Percentiles rank a stretch among this genome's conserved stretches.
phyloP scores from a whole-genome alignment of 2,113 vertebrate genomes.

The Carlito syrichta region DNA sequence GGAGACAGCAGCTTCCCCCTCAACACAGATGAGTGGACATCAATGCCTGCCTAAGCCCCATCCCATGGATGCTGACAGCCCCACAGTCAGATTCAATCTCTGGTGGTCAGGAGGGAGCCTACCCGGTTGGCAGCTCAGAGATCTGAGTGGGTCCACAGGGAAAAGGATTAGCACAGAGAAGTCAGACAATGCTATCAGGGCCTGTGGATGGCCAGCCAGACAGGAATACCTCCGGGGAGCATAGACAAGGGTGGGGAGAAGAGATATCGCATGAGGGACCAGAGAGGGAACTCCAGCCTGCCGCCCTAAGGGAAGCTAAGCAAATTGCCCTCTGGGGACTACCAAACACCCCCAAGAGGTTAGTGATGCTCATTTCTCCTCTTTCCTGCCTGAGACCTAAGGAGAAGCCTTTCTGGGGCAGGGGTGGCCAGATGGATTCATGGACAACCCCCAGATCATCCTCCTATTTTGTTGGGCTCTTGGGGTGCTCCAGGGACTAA shows the following conservation, averaged over 20 bases:
- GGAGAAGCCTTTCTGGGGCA: not conserved
- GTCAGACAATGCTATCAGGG: not conserved
- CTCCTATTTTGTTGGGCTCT: not conserved
- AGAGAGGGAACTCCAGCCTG: not conserved
- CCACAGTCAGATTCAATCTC: not conserved
- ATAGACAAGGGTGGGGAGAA: not conserved
- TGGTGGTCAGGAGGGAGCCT: not conserved
- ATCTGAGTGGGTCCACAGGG: not conserved
- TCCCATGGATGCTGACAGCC: not conserved
- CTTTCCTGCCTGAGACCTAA: not conserved
- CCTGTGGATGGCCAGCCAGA: not conserved
- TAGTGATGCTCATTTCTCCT: not conserved
- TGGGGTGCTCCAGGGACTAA: not conserved
- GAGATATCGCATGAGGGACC: not conserved
- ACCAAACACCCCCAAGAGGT: not conserved
- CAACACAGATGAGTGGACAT: not conserved
- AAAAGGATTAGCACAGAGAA: conserved; percentile 11
- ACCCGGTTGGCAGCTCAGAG: not conserved
- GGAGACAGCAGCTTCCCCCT: not conserved
- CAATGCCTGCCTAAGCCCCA: not conserved
- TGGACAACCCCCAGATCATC: no score
- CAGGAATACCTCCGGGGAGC: not conserved
- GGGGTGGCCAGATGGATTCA: not conserved
- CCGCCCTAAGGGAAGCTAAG: not conserved
- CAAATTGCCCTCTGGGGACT: not conserved